Conservation (phyloP, 2,888 invertebrate species). For the Ennomos fuscantarius region DNA sequence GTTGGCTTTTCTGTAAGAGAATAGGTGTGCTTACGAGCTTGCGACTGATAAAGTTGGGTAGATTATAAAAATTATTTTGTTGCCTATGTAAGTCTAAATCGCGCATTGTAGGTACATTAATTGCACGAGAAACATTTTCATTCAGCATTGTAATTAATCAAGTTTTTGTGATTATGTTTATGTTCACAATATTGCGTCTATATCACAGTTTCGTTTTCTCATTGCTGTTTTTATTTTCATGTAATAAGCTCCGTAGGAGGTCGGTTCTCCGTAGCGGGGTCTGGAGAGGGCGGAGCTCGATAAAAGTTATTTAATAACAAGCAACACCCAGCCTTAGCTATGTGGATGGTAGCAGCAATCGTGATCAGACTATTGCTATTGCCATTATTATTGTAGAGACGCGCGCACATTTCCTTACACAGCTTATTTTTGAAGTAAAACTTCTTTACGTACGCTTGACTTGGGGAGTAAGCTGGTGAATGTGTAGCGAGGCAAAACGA, state of each 20-base stretch:
- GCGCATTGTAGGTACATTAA: too few relatives aligned
- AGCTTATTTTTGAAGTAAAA: too few relatives aligned
- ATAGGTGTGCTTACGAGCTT: too few relatives aligned
- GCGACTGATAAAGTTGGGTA: too few relatives aligned
- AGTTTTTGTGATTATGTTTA: slow-evolving; percentile 7
- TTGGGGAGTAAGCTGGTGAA: too few relatives aligned
- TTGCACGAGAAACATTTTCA: too few relatives aligned
- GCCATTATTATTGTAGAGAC: slow-evolving; percentile 30
- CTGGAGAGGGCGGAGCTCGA: slow-evolving; percentile 62
- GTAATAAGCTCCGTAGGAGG: slow-evolving; percentile 50
- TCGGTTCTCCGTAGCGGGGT: slow-evolving; percentile 42
- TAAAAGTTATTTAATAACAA: slow-evolving; percentile 82
- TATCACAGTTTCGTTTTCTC: slow-evolving; percentile 41
- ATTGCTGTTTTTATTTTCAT: slow-evolving; percentile 45
- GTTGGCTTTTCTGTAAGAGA: too few relatives aligned
- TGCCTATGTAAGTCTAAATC: too few relatives aligned
- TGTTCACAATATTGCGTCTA: slow-evolving; percentile 13
- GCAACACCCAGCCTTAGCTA: slow-evolving; percentile 62
- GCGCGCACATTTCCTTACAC: slow-evolving; percentile 8
- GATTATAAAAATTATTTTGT: too few relatives aligned
- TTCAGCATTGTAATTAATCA: neutral
- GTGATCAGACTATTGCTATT: slow-evolving; percentile 54
- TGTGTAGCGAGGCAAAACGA: too few relatives aligned
- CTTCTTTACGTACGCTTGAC: too few relatives aligned
- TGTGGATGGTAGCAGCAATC: slow-evolving; percentile 46